phyloP scores from a whole-genome alignment of 2,888 invertebrate genomes.

The Philhelius pedissequus region DNA sequence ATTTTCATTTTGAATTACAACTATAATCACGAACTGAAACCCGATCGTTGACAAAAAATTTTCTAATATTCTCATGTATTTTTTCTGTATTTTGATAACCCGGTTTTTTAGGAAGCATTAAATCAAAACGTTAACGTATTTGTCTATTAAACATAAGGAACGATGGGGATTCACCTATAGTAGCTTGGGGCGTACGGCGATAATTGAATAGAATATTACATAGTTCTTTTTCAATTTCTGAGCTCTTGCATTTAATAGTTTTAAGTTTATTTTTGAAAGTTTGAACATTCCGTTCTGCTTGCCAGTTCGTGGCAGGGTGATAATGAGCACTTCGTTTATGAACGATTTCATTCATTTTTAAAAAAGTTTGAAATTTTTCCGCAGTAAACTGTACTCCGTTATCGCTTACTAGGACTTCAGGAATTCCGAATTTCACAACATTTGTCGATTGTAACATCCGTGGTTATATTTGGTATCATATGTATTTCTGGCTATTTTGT shows the following conservation, averaged over 20 bases:
- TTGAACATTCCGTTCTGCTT: neutral
- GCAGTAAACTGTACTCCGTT: neutral
- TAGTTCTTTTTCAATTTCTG: too few relatives aligned
- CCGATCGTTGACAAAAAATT: too few relatives aligned
- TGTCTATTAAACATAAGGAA: too few relatives aligned
- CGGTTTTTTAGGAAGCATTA: too few relatives aligned
- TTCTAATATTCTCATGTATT: too few relatives aligned
- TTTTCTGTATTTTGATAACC: too few relatives aligned
- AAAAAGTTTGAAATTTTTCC: conserved; percentile 18
- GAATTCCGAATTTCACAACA: neutral
- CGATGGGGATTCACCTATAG: too few relatives aligned
- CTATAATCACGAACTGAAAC: too few relatives aligned
- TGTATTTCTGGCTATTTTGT: neutral
- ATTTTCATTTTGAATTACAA: too few relatives aligned
- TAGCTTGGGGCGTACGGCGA: too few relatives aligned
- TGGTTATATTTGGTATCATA: neutral
- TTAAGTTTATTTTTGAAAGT: conserved; percentile 11
- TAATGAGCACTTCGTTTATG: conserved; percentile 2
- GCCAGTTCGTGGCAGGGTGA: conserved; percentile 20
- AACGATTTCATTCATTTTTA: conserved; percentile 23
- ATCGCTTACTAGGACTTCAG: neutral
- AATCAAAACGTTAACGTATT: too few relatives aligned
- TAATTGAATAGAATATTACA: too few relatives aligned
- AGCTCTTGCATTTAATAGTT: neutral
- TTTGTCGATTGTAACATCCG: neutral